A percentile compares a stretch with the other conserved stretches of the same genome.
Evolutionary conservation across 2,888 invertebrate species (phyloP).

Genomic region (Sthenelais limicola): DNA sequence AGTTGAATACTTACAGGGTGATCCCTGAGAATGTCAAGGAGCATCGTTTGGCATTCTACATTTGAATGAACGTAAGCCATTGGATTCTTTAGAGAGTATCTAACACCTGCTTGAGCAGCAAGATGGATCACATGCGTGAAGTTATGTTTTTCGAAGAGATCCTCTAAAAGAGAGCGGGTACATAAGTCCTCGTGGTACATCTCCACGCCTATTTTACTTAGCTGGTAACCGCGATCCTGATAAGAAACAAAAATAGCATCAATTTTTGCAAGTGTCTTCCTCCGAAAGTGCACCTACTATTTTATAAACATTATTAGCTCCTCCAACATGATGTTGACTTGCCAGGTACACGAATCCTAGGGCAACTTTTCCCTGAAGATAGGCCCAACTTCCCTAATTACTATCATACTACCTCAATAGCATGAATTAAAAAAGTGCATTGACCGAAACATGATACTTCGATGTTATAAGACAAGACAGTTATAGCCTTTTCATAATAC

Average conservation of each 20-base stretch:
- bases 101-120: conserved; percentile 54
- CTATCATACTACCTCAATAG: no score
- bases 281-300: no score
- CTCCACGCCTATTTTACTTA: conserved; percentile 46
- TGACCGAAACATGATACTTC: no score
- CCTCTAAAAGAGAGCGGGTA: conserved; percentile 44
- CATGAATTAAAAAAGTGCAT: no score
- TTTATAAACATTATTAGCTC: no score
- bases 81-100: conserved; percentile 51
- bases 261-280: no score
- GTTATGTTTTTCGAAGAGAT: conserved; percentile 43
- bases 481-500: no score
- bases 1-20: conserved; percentile 38
- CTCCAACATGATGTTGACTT: no score
- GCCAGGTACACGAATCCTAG: no score
- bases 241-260: background rate
- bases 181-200: conserved; percentile 50
- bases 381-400: no score
- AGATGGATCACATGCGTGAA: conserved; percentile 54
- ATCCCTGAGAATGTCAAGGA: conserved; percentile 45
- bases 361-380: no score
- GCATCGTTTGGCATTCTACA: conserved; percentile 49
- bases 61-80: conserved; percentile 49
- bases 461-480: no score
- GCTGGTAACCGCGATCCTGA: conserved; percentile 51